These are phyloP conservation scores for Odiellus spinosus DNA, from an alignment of 2,888 invertebrate species.

Conservation along the genomic window DNA sequence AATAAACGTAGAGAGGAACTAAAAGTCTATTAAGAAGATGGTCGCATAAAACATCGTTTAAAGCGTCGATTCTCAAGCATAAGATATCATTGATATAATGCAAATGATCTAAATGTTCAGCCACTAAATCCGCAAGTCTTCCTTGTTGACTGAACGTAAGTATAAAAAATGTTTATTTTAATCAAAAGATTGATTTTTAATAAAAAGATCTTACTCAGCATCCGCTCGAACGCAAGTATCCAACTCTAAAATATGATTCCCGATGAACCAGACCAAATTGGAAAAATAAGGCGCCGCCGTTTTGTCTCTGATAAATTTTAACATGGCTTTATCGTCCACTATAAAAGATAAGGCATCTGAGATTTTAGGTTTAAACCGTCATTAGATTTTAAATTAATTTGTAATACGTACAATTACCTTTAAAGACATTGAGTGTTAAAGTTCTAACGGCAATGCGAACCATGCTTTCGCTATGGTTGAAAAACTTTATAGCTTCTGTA, in stretches of 20 bases:
- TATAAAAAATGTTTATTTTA: too few relatives aligned
- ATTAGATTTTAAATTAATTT: too few relatives aligned
- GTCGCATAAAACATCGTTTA: conserved; percentile 85
- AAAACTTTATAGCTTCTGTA: conserved; percentile 98
- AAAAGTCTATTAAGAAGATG: conserved; percentile 82
- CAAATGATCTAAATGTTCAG: conserved; percentile 90
- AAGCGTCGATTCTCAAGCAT: conserved; percentile 70
- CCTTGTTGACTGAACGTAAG: conserved; percentile 56
- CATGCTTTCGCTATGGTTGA: conserved; percentile 98
- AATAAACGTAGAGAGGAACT: conserved; percentile 84
- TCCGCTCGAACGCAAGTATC: conserved; percentile 88
- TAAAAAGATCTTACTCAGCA: conserved; percentile 59
- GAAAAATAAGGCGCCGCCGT: conserved; percentile 97
- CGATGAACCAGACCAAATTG: conserved; percentile 97
- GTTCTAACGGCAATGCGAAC: conserved; percentile 96
- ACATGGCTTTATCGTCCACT: conserved; percentile 87
- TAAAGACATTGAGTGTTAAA: conserved; percentile 87
- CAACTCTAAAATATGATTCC: conserved; percentile 88
- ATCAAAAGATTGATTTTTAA: not conserved
- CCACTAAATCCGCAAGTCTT: conserved; percentile 79
- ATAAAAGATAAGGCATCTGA: conserved; percentile 27
- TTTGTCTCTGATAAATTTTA: conserved; percentile 83
- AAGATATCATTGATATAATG: conserved; percentile 96
- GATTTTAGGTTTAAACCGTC: too few relatives aligned
- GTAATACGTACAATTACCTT: conserved; percentile 26